These are phyloP conservation scores for Lasioglossum lativentre DNA, from an alignment of 2,888 invertebrate species.

Conservation along the genomic window DNA sequence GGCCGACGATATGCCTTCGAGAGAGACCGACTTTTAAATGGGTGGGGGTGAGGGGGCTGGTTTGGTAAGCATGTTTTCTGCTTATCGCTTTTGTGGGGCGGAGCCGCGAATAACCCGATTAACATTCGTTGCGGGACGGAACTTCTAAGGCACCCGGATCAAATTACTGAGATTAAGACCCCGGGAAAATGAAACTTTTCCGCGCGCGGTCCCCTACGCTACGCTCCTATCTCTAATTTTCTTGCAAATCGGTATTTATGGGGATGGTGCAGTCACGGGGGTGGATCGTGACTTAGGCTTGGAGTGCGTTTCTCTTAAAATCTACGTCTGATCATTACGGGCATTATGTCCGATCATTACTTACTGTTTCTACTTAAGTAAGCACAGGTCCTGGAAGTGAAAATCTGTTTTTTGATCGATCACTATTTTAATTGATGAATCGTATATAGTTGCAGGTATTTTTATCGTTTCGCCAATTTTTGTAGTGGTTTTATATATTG, in stretches of 20 bases:
- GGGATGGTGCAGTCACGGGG: not conserved
- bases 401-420: not conserved
- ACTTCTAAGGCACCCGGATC: conserved; percentile 34
- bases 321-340: no score
- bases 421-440: no score
- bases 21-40: not conserved
- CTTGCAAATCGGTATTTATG: conserved; percentile 60
- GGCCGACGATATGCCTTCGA: not conserved
- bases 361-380: not conserved
- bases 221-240: conserved; percentile 28
- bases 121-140: conserved; percentile 49
- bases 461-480: no score
- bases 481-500: no score
- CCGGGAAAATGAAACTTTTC: conserved; percentile 58
- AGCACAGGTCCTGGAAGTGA: not conserved
- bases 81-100: conserved; percentile 55
- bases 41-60: not conserved
- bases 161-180: conserved; percentile 62
- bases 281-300: not conserved
- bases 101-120: conserved; percentile 57
- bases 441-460: no score
- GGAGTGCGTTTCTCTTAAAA: not conserved
- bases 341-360: no score
- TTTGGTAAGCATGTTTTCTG: conserved; percentile 46
- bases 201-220: not conserved